phyloP scores from a whole-genome alignment of 1,140 invertebrate genomes.

The Micrasema longulum region DNA sequence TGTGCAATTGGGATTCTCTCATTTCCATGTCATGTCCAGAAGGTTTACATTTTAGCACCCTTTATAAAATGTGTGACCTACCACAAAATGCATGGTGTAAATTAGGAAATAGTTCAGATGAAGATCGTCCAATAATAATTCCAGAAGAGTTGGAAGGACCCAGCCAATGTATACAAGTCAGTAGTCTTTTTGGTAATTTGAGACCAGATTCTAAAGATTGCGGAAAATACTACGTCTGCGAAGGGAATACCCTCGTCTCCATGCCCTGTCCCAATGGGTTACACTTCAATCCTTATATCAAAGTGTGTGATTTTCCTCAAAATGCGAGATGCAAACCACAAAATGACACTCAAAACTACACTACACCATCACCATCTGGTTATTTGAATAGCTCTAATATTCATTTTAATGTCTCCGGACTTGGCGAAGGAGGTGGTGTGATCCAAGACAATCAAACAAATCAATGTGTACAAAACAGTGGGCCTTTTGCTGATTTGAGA shows the following conservation, averaged over 20 bases:
- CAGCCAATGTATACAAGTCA: not conserved
- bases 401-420: too few species aligned
- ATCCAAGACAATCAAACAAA: not conserved
- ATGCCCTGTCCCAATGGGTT: slow-evolving; percentile 66
- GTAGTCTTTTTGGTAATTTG: slow-evolving; percentile 39
- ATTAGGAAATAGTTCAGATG: too few species aligned
- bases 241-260: slow-evolving; percentile 54
- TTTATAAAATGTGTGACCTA: slow-evolving; percentile 69
- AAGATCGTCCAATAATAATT: too few species aligned
- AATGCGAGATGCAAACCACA: slow-evolving; percentile 57
- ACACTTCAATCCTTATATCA: slow-evolving; percentile 66
- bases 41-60: slow-evolving; percentile 68
- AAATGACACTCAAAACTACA: not conserved
- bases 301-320: slow-evolving; percentile 69
- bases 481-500: slow-evolving; percentile 41
- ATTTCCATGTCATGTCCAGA: slow-evolving; percentile 65
- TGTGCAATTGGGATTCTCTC: slow-evolving; percentile 47
- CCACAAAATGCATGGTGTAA: slow-evolving; percentile 58
- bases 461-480: not conserved
- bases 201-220: slow-evolving; percentile 55
- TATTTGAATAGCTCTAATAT: too few species aligned
- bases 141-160: not conserved
- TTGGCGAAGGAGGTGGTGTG: too few species aligned
- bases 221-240: slow-evolving; percentile 55
- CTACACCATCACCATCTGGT: too few species aligned